Evolutionary conservation across 2,888 invertebrate genomes (phyloP).

Genomic region (Ptychoptera albimana): DNA sequence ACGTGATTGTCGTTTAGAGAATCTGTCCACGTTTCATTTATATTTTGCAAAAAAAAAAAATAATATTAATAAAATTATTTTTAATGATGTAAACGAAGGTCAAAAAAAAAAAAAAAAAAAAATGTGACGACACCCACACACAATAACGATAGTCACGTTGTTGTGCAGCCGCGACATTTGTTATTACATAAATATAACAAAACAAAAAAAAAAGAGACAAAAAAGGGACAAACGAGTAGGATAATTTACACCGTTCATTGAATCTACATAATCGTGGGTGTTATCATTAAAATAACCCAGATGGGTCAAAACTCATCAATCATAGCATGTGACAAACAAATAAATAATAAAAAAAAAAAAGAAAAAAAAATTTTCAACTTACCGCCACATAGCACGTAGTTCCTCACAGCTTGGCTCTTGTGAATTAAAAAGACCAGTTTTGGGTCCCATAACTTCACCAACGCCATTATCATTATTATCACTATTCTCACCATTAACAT

Average conservation of each 20-base stretch:
- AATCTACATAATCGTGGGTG: no score
- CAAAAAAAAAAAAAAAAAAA: neutral
- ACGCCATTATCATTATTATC: conserved; percentile 6
- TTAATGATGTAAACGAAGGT: neutral
- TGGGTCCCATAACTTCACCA: conserved; percentile 24
- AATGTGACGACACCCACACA: neutral
- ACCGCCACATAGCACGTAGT: conserved; percentile 79
- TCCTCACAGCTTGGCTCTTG: conserved; percentile 74
- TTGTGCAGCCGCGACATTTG: no score
- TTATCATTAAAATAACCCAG: no score
- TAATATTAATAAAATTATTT: neutral
- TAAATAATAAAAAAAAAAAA: no score
- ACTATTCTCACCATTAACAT: conserved; percentile 4
- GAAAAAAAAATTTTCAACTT: conserved; percentile 10
- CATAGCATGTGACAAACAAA: no score
- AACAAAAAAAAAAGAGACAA: no score
- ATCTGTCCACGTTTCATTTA: conserved; percentile 32
- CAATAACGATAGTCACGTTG: no score
- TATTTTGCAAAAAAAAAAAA: neutral
- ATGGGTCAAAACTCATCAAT: no score
- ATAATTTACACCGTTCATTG: no score
- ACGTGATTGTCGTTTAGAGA: conserved; percentile 74
- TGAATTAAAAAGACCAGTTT: conserved; percentile 21
- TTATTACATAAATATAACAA: no score
- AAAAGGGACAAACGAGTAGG: no score